Percentiles rank a stretch among this genome's conserved stretches.
Conservation (phyloP, 2,113 vertebrate species). For the Trochalopteron elliotii region DNA sequence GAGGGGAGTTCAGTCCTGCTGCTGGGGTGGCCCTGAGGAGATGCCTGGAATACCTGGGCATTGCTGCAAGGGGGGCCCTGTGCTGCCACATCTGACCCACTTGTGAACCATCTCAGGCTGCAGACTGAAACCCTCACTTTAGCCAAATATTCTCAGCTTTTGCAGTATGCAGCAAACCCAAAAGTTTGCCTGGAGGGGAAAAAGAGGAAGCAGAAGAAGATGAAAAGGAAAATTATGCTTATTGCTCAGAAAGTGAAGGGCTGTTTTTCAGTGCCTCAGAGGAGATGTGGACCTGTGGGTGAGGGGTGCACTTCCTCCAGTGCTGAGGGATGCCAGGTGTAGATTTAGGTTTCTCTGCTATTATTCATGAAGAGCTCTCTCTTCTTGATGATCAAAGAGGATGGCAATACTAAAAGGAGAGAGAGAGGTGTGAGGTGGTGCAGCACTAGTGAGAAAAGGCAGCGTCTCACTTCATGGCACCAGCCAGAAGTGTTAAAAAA, state of each 20-base stretch:
- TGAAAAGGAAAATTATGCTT: background rate
- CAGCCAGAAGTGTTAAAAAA: background rate
- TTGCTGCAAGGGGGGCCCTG: fast-evolving
- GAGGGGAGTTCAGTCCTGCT: background rate
- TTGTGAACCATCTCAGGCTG: background rate
- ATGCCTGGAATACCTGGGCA: background rate
- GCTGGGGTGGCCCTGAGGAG: background rate
- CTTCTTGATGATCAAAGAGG: background rate
- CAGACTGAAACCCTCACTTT: background rate
- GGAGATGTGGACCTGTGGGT: background rate
- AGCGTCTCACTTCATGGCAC: background rate
- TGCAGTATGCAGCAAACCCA: background rate
- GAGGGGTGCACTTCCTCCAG: background rate
- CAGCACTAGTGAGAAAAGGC: background rate
- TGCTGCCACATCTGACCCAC: background rate
- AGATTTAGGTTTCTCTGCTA: background rate
- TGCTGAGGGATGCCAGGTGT: background rate
- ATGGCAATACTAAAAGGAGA: background rate
- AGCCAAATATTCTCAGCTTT: background rate
- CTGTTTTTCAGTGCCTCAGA: background rate
- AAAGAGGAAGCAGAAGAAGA: background rate
- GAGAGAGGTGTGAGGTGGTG: background rate
- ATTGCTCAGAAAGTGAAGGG: background rate
- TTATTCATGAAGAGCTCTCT: background rate
- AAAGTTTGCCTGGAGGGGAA: background rate